Evolutionary conservation across 2,797 vertebrate species (phyloP), one percentile per base, ranked within the genome.

Genomic region (Enteromius treurensis): DNA sequence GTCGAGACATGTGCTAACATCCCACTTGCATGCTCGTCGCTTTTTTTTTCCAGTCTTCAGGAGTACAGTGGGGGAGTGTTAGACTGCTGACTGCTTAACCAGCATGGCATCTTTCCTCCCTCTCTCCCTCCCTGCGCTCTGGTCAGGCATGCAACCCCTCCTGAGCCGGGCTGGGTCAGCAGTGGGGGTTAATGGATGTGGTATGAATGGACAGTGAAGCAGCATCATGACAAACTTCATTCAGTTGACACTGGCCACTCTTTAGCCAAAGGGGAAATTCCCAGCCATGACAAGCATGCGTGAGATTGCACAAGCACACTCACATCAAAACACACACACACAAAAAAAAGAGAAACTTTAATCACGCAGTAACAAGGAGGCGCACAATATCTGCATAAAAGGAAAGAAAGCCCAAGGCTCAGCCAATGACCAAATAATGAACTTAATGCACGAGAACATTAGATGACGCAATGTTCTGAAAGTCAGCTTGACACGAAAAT

Each of bases 21-120:
- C 84, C 29, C 60, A 87, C 87, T 88, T 93, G 92, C 92, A 91
- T 88, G 93, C 90, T 94, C 92, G 93, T 93, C 91, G 91, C 91
- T 91, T 93, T 91, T 93, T 92, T 90, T 90, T 90, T 88, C 89
- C 88, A 90, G 84, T 77, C 86, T 90, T 90, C 89, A 91, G 90
- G 89, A 93, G 91, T 92, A 85, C 62, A 68, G 83, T 80, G 87
- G 77, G 86, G 89, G 89, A 80, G 81, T 87, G 76, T 47, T 19
- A 87, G 49, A 77, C 67, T 85, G 87, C 83, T 88, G 86, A 83
- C 85, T 80, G 80, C 82, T 37, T 82, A 62, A 81, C 84, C 86
- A 77, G 76, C 85, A 87, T 85, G 77, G 78, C 80, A 79, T 71
- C 70, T 62, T 47, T 51, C 58, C 67, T 76, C 77, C 69, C 51